Evolutionary conservation across 2,113 vertebrate species (phyloP), one percentile per base, ranked within the genome.

Genomic region (Apistogramma diplotaenia): DNA sequence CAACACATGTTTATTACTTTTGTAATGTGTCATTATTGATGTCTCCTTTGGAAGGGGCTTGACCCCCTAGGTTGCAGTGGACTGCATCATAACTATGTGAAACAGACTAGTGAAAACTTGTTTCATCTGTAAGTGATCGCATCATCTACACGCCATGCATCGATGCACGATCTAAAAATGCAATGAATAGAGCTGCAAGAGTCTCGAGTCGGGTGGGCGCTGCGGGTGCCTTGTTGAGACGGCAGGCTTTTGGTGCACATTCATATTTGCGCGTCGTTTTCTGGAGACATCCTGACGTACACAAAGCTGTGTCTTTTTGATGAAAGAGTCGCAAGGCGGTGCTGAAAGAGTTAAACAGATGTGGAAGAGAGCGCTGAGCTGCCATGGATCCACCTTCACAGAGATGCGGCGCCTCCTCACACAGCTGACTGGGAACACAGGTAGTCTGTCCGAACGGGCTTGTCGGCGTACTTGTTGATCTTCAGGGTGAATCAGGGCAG

Each of bases 391-490:
- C 91, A 87, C 93, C 88, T 91, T 75, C 87, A 16, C 81, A 76
- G 72, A 78, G 83, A 87, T 78, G 86, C 86, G 62, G 83, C 83
- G 84, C 89, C 87, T 81, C 90, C 87, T 87, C 84, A 70, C 79
- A 81, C 86, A 87, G 90, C 86, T 91, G 86, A 89, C 89, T 76
- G 85, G 78, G 78, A 82, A 78, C 85, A 88, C 87, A 81, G 89
- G 93, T 91, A 85, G 58, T 84, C 78, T 76, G 78, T 87, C 86
- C 79, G 91, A 88, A 83, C 49, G 89, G 90, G 88, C 81, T 81
- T 79, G 85, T 82, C 90, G 65, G 89, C 83, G 80, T 89, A 97
- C 96, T 97, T 97, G 97, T 97, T 98, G 97, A 96, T 97, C 94
- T 79, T 58, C 58, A 54, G 76, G 79, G 71, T 16, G 60, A 49